phyloP scores from a whole-genome alignment of 23 tunicate genomes.

The Ascidia mentula region DNA sequence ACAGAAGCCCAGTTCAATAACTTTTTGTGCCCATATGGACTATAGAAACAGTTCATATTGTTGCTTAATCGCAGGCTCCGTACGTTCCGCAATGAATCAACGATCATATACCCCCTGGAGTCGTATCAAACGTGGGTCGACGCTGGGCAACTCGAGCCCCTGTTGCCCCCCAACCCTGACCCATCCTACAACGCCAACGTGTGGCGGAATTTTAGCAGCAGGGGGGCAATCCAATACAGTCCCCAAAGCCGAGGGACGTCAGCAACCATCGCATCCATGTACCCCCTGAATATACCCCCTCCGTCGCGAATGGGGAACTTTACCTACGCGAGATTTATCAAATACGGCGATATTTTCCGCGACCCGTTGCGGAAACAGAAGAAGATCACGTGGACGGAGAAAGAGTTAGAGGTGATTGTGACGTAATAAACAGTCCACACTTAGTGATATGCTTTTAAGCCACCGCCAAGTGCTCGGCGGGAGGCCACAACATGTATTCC shows the following conservation, averaged over 20 bases:
- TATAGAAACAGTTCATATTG: too few species aligned
- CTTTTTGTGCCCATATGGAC: too few species aligned
- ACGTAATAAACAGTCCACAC: too few species aligned
- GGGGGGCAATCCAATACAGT: slow-evolving; percentile 21
- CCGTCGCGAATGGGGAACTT: slow-evolving; percentile 89
- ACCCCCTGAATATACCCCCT: slow-evolving; percentile 77
- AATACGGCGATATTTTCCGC: slow-evolving; percentile 73
- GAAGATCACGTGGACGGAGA: slow-evolving; percentile 65
- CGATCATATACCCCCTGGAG: slow-evolving; percentile 74
- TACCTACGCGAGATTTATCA: slow-evolving; percentile 70
- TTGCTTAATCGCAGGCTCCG: slow-evolving; percentile 33
- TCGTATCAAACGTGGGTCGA: slow-evolving; percentile 87
- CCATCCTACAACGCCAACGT: slow-evolving; percentile 88
- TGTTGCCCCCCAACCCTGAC: slow-evolving; percentile 44
- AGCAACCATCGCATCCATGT: slow-evolving; percentile 72
- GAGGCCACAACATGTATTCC: too few species aligned
- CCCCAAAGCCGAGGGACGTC: slow-evolving; percentile 28
- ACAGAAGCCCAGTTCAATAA: too few species aligned
- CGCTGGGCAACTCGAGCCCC: slow-evolving; percentile 71
- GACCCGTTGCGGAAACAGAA: slow-evolving; percentile 48
- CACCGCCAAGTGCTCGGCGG: too few species aligned
- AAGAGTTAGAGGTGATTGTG: slow-evolving; percentile 35
- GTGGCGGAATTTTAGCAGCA: slow-evolving; percentile 77
- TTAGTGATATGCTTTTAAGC: too few species aligned
- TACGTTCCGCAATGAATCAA: slow-evolving; percentile 65